These are phyloP conservation scores for Cinclus cinclus DNA, from an alignment of 2,113 vertebrate species.

Conservation along the genomic window DNA sequence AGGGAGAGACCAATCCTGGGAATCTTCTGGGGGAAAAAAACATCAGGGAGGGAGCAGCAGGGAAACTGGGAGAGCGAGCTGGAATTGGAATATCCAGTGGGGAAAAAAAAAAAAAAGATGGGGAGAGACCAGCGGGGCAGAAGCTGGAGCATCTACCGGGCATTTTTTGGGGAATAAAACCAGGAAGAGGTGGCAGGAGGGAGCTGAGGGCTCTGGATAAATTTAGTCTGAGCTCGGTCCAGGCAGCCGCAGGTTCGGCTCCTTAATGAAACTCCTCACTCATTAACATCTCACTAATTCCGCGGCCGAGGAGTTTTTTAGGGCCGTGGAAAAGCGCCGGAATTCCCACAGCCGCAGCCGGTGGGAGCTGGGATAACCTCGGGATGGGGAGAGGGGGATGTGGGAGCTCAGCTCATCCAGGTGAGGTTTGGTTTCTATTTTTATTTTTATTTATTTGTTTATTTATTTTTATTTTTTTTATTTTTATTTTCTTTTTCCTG, in stretches of 20 bases:
- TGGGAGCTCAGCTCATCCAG: neutral
- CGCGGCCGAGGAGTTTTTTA: neutral
- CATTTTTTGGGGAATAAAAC: neutral
- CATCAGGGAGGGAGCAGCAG: too few relatives aligned
- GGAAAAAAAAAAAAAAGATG: fast-evolving
- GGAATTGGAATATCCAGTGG: neutral
- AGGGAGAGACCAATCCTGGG: neutral
- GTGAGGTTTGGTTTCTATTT: too few relatives aligned
- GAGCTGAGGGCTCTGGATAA: neutral
- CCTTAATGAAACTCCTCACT: constrained; percentile 30
- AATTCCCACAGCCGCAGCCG: neutral
- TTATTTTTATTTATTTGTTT: too few relatives aligned
- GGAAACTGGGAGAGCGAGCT: neutral
- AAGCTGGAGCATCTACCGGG: neutral
- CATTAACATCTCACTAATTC: constrained; percentile 35
- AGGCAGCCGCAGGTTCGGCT: neutral
- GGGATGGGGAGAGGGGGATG: neutral
- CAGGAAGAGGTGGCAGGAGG: neutral
- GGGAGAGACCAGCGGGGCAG: too few relatives aligned
- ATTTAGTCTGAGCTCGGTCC: neutral
- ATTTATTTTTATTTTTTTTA: too few relatives aligned
- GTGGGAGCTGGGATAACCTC: neutral
- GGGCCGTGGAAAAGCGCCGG: neutral
- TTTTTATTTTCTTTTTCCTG: too few relatives aligned
- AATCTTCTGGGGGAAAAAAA: neutral